Evolutionary conservation across 1,140 invertebrate genomes (phyloP), one percentile per base, ranked within the genome.

Genomic region (Drosophila arawakana): DNA sequence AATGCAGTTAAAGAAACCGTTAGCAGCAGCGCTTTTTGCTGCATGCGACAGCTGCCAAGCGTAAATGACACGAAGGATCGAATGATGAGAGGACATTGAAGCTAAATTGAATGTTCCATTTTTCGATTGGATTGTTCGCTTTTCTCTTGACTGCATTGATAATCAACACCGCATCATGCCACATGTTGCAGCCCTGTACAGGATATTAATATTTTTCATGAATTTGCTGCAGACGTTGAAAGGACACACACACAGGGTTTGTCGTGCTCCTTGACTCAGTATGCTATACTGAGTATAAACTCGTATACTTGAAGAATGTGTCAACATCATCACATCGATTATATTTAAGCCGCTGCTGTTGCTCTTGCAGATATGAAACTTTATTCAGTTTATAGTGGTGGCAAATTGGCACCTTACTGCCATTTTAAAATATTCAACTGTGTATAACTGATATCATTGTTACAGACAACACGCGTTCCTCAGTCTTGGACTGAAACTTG

Each of bases 161-260:
- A 88, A 82, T 86, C 83, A 78, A 63, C 52, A 50, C 50, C 59
- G 18, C 47, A 44, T 55, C 80, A 46, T 76, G 74, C 84, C 80
- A 89, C 81, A 89, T 89, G 84, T 72, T 84, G 84, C 84, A 67
- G 49, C 62, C 72, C 74, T 89, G 80, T 81, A 74, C 78, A 76
- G 75, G 85, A 89, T 84, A 76, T 81, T 81, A 89, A 84, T 89
- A 79, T 84, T 74, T 73, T 47, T 60, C 49, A 68, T 68, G 61
- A 74, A 69, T 58, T 55, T 60, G 61, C 43, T 44, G 65, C 74
- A 81, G 44, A 67, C 50, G 44, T 11, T 47, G 44, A 13, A 47
- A 47, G 7, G 15, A 47, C 15, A 10, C 44, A 47, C 15, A 25
- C 25, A 30, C 25, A 3, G 25, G 6, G 35, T 55, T 55, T 55